Evolutionary conservation across 2,797 vertebrate species (phyloP).

Genomic region (Clarias fuscus): DNA sequence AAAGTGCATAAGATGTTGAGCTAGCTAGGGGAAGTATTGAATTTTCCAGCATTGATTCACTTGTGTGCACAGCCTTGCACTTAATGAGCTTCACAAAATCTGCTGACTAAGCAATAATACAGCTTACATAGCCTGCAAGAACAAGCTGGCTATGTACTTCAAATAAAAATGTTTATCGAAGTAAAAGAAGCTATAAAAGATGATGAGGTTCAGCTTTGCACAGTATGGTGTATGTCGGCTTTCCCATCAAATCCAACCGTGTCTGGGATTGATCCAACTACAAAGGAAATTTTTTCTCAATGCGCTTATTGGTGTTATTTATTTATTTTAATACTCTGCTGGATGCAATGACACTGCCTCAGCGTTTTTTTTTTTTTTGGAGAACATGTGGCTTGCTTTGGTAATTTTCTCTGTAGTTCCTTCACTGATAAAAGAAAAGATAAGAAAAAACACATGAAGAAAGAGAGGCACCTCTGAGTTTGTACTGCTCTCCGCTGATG

Average conservation of each 20-base stretch:
- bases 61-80: slow-evolving; percentile 1
- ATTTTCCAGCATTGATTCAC: slow-evolving; percentile 19
- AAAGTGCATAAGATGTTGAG: not conserved
- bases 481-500: slow-evolving; percentile 97
- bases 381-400: not conserved
- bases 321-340: not conserved
- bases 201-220: not conserved
- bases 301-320: no score
- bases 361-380: no score
- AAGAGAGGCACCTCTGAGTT: slow-evolving; percentile 86
- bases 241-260: not conserved
- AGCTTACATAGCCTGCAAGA: not conserved
- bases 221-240: not conserved
- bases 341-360: not conserved
- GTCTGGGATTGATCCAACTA: not conserved
- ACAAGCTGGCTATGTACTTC: not conserved
- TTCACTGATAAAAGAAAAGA: not conserved
- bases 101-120: slow-evolving; percentile 9
- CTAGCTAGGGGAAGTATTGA: slow-evolving; percentile 13
- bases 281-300: no score
- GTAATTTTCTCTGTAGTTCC: not conserved
- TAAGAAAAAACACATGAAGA: not conserved
- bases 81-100: slow-evolving; percentile 21
- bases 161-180: not conserved
- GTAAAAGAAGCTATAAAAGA: not conserved